phyloP scores from a whole-genome alignment of 1,140 invertebrate genomes.

The Chionoecetes opilio region DNA sequence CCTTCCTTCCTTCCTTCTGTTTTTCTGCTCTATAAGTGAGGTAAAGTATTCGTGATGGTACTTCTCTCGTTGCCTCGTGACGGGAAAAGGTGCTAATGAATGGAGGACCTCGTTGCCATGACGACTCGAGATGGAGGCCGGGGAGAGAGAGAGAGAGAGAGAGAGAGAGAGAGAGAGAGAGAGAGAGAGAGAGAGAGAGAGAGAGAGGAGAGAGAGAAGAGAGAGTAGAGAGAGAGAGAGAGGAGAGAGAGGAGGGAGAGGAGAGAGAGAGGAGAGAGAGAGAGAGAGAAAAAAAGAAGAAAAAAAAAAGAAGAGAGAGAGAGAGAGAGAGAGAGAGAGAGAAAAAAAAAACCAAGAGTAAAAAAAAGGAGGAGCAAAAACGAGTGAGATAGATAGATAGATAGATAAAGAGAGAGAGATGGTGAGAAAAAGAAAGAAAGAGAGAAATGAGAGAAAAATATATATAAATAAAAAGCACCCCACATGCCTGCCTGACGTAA shows the following conservation, averaged over 20 bases:
- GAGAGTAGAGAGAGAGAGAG: slow-evolving; percentile 3
- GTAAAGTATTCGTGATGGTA: neutral
- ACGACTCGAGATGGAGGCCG: neutral
- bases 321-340: slow-evolving; percentile 23
- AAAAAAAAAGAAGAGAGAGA: neutral
- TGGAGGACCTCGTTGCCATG: neutral
- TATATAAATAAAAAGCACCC: neutral
- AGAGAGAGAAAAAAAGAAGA: neutral
- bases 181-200: slow-evolving; percentile 25
- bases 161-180: slow-evolving; percentile 27
- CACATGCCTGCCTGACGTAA: neutral
- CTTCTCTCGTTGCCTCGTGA: neutral
- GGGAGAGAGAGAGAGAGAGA: slow-evolving; percentile 5
- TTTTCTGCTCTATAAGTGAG: neutral
- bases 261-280: neutral
- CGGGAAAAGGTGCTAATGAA: neutral
- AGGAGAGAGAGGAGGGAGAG: neutral
- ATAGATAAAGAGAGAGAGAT: neutral
- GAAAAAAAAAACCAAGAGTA: too few species aligned
- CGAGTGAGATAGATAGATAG: neutral
- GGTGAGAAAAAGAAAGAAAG: neutral
- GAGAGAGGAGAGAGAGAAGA: neutral
- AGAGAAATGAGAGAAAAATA: neutral
- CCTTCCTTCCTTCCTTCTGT: neutral
- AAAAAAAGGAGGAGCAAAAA: too few species aligned